Evolutionary conservation across 2,797 vertebrate genomes (phyloP).

Genomic region (Myiotriccus ornatus): DNA sequence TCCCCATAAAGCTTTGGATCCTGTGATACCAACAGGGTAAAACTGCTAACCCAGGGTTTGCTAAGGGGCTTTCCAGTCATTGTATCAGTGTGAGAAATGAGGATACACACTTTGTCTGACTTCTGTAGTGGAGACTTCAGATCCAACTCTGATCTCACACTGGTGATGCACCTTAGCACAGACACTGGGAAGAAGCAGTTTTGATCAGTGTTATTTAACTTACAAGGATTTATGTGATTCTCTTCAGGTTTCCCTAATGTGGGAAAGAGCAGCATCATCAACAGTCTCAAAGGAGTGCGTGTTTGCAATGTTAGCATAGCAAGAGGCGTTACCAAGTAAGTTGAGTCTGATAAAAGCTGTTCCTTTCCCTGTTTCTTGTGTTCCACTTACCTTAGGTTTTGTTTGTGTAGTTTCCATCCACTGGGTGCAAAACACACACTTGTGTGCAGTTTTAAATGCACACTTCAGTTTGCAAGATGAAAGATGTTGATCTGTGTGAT

Average conservation of each 20-base stretch:
- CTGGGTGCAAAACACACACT: background rate
- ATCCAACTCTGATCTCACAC: conserved; percentile 79
- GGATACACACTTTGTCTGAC: conserved; percentile 58
- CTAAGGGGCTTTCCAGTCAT: background rate
- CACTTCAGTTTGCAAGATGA: background rate
- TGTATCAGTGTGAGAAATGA: conserved; percentile 70
- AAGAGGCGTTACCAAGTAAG: conserved; percentile 92
- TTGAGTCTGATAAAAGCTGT: background rate
- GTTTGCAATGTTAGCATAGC: conserved; percentile 83
- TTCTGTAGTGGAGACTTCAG: conserved; percentile 71
- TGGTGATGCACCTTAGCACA: background rate
- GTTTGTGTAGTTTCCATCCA: background rate
- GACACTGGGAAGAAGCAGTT: background rate
- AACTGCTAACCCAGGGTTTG: background rate
- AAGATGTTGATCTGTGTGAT: background rate
- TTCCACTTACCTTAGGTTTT: background rate
- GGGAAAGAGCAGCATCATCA: conserved; percentile 96
- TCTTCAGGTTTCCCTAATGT: conserved; percentile 91
- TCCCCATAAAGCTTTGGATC: background rate
- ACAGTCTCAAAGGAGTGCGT: conserved; percentile 86
- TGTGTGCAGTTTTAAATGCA: background rate
- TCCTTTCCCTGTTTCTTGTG: background rate
- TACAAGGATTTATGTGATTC: background rate
- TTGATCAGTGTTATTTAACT: background rate
- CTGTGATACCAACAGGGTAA: background rate